Evolutionary conservation across 92 coral and sea anemone genomes (phyloP).

Genomic region (Nematostella vectensis): DNA sequence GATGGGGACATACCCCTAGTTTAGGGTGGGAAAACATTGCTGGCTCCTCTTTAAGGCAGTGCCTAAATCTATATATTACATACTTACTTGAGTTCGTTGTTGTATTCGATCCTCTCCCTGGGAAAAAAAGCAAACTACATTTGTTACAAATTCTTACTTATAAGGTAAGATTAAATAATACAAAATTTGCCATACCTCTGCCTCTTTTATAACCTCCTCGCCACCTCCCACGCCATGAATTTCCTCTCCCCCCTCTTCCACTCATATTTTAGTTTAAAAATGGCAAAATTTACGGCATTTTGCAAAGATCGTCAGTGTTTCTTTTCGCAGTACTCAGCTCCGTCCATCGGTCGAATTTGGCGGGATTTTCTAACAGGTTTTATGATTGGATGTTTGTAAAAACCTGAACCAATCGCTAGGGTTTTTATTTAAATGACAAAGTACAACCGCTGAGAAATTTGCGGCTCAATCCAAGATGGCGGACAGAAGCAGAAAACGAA

Average conservation of each 20-base stretch:
- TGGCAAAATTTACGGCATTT: too few species aligned
- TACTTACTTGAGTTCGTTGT: not conserved
- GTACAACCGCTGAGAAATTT: not conserved
- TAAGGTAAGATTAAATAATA: too few species aligned
- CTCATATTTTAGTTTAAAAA: conserved; percentile 37
- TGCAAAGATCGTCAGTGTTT: too few species aligned
- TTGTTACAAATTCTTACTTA: too few species aligned
- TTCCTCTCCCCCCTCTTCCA: conserved; percentile 49
- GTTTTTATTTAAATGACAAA: not conserved
- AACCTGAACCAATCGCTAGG: conserved; percentile 3
- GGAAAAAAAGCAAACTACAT: not conserved
- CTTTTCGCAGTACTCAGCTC: too few species aligned
- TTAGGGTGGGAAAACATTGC: too few species aligned
- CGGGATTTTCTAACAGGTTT: conserved; percentile 1
- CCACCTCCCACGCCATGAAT: conserved; percentile 63
- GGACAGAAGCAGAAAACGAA: conserved; percentile 25
- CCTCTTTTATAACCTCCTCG: conserved; percentile 32
- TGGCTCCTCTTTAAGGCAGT: too few species aligned
- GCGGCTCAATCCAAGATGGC: too few species aligned
- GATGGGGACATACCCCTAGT: too few species aligned
- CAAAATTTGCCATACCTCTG: too few species aligned
- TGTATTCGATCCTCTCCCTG: not conserved
- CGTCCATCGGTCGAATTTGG: too few species aligned
- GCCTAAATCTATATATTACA: too few species aligned
- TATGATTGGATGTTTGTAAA: conserved; percentile 8